Evolutionary conservation across 2,113 vertebrate species (phyloP).

Genomic region (Cochlearius cochlearius): DNA sequence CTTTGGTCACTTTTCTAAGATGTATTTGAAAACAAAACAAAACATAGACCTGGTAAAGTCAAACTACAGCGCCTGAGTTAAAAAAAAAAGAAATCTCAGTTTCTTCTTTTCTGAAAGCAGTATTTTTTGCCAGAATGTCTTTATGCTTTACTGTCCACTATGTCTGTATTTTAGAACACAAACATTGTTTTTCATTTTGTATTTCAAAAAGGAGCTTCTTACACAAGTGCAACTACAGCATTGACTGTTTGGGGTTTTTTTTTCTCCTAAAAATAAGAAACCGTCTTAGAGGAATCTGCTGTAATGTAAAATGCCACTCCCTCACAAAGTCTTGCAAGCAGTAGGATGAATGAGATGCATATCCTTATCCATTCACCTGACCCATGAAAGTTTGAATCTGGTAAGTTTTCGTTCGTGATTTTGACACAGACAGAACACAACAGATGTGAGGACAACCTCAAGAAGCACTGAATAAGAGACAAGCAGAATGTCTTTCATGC

Average conservation of each 20-base stretch:
- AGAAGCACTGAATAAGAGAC: neutral
- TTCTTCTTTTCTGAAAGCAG: neutral
- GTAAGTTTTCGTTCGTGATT: neutral
- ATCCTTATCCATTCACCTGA: neutral
- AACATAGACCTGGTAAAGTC: neutral
- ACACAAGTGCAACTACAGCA: neutral
- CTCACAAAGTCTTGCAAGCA: neutral
- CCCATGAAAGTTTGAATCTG: neutral
- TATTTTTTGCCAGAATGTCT: neutral
- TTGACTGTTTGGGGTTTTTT: accelerated
- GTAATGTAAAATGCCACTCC: neutral
- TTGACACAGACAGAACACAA: neutral
- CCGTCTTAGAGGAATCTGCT: neutral
- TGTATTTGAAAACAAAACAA: neutral
- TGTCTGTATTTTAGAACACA: neutral
- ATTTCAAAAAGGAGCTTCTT: neutral
- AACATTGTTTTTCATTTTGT: accelerated
- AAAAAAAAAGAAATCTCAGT: neutral
- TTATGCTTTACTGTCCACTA: neutral
- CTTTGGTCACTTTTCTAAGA: neutral
- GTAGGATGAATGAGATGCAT: neutral
- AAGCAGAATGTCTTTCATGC: neutral
- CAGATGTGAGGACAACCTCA: neutral
- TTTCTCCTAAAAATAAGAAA: neutral
- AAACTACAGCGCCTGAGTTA: neutral